phyloP scores from a whole-genome alignment of 1,140 invertebrate species.

The Neoseiulus cucumeris region DNA sequence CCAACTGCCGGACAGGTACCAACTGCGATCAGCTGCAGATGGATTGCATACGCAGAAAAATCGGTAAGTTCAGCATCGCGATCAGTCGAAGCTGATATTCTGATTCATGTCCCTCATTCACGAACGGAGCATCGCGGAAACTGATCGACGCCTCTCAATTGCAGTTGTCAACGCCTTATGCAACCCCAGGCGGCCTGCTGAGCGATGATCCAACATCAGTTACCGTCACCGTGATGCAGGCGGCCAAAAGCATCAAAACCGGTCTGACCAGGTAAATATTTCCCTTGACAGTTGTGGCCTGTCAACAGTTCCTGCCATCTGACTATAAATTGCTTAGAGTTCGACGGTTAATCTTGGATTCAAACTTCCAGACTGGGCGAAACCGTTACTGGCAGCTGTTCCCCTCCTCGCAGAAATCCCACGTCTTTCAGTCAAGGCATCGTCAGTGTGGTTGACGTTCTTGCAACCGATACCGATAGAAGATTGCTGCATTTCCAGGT shows the following conservation, averaged over 20 bases:
- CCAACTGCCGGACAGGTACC: conserved; percentile 47
- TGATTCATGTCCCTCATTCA: conserved; percentile 9
- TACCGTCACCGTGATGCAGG: not conserved
- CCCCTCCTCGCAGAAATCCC: conserved; percentile 33
- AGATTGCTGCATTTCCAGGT: conserved; percentile 36
- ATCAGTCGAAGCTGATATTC: no score
- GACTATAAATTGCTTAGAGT: conserved; percentile 23
- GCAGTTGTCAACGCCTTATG: not conserved
- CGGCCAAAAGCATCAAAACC: not conserved
- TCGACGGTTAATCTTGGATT: conserved; percentile 33
- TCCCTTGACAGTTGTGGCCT: no score
- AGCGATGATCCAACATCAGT: conserved; percentile 1
- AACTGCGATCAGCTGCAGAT: conserved; percentile 52
- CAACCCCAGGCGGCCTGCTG: conserved; percentile 11
- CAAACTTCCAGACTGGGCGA: conserved; percentile 55
- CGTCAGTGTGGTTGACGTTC: conserved; percentile 21
- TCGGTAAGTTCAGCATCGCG: conserved; percentile 28
- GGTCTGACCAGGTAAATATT: conserved; percentile 2
- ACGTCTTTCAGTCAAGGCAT: conserved; percentile 32
- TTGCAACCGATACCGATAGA: conserved; percentile 22
- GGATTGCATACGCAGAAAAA: conserved; percentile 57
- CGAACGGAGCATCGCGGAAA: no score
- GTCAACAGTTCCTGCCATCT: not conserved
- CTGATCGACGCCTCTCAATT: not conserved
- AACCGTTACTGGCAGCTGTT: conserved; percentile 58